Percentiles rank a stretch among this genome's conserved stretches.
Evolutionary conservation across 2,888 invertebrate genomes (phyloP).

Genomic region (Pecten maximus): DNA sequence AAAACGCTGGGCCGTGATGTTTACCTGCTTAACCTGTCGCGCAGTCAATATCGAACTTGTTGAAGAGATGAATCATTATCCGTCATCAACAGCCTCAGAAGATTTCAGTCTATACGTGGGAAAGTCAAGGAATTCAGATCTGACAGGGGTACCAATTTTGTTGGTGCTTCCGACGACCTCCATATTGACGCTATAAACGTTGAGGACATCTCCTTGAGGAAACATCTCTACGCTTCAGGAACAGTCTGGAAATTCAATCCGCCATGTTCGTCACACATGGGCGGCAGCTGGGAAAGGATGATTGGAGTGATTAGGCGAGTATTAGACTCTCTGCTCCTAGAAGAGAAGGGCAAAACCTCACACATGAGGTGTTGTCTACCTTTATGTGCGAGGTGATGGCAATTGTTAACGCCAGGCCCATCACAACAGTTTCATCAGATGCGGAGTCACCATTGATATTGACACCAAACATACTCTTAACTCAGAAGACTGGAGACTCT

Average conservation of each 20-base stretch:
- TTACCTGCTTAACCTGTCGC: constrained; percentile 59
- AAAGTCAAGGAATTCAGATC: constrained; percentile 53
- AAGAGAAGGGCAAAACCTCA: constrained; percentile 44
- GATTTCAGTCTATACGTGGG: constrained; percentile 57
- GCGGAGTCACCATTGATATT: constrained; percentile 45
- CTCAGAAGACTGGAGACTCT: constrained; percentile 46
- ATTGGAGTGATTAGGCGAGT: constrained; percentile 56
- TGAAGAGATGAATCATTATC: constrained; percentile 59
- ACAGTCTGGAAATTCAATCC: constrained; percentile 58
- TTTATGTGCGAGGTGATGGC: constrained; percentile 57
- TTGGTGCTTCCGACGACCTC: constrained; percentile 53
- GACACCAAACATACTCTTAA: constrained; percentile 51
- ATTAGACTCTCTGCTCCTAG: constrained; percentile 55
- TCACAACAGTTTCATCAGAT: constrained; percentile 49
- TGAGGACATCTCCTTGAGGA: constrained; percentile 47
- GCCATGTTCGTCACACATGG: constrained; percentile 60
- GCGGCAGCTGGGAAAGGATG: constrained; percentile 57
- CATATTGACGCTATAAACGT: constrained; percentile 50
- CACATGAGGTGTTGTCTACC: constrained; percentile 57
- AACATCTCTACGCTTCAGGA: constrained; percentile 40
- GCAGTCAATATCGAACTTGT: constrained; percentile 63
- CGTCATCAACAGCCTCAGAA: constrained; percentile 60
- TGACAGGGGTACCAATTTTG: constrained; percentile 59
- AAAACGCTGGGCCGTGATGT: constrained; percentile 60
- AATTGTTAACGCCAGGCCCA: constrained; percentile 57